Evolutionary conservation across 23 tunicate species (phyloP).

Genomic region (Trididemnum nubilum): DNA sequence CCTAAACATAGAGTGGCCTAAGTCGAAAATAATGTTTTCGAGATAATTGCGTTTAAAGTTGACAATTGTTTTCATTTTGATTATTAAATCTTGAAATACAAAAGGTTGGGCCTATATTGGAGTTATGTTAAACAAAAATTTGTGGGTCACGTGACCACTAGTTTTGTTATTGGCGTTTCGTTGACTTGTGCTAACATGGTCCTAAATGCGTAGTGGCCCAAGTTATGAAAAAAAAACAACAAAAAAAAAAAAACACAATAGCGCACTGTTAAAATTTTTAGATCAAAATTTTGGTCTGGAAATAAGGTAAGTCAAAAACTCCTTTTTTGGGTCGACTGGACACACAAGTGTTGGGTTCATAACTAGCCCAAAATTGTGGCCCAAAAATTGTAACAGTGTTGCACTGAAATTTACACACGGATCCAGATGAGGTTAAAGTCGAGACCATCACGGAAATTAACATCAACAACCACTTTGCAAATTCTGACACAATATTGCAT

Average conservation of each 20-base stretch:
- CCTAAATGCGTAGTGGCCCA: background rate
- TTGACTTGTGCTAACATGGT: background rate
- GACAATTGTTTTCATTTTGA: background rate
- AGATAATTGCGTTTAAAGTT: conserved; percentile 11
- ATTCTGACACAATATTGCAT: too few species aligned
- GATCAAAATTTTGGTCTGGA: background rate
- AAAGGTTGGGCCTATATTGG: background rate
- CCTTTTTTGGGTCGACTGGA: background rate
- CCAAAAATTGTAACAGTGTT: too few species aligned
- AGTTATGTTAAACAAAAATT: background rate
- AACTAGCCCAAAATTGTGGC: too few species aligned
- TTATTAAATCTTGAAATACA: too few species aligned
- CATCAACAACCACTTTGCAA: too few species aligned
- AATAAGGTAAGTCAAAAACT: background rate
- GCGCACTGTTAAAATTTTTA: background rate
- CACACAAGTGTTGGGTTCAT: too few species aligned
- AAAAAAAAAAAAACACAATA: background rate
- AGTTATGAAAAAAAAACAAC: background rate
- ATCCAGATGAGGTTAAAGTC: too few species aligned
- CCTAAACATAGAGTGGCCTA: conserved; percentile 13
- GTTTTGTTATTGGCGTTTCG: background rate
- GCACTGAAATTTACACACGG: too few species aligned
- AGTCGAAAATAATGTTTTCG: background rate
- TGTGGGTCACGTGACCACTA: background rate
- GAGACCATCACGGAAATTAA: too few species aligned